A percentile compares a stretch with the other conserved stretches of the same genome.
These are phyloP conservation scores for Cataglyphis livida DNA, from an alignment of 2,888 invertebrate genomes.

Conservation along the genomic window DNA sequence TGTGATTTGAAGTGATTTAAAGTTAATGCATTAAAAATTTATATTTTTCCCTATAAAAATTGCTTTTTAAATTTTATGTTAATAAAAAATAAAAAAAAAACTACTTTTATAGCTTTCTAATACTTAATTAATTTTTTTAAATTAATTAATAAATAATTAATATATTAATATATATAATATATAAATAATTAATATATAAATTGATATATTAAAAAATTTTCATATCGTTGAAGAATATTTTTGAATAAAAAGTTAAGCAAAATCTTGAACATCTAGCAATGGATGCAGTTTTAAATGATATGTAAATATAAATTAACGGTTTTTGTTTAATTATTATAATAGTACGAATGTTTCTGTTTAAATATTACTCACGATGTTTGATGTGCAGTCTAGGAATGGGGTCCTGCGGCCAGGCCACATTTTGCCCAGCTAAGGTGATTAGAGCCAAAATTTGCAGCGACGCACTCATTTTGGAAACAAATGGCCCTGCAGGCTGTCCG, in stretches of 20 bases:
- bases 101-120: background rate
- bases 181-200: no score
- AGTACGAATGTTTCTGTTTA: constrained; percentile 21
- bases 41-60: background rate
- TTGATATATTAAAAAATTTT: background rate
- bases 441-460: constrained; percentile 85
- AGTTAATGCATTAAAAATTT: background rate
- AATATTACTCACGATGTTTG: constrained; percentile 87
- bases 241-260: background rate
- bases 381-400: constrained; percentile 89
- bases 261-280: background rate
- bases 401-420: constrained; percentile 91
- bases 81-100: background rate
- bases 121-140: background rate
- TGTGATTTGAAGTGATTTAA: no score
- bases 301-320: background rate
- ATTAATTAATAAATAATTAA: no score
- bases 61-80: background rate
- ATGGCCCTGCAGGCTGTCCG: constrained; percentile 75
- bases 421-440: constrained; percentile 87
- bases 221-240: background rate
- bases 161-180: no score
- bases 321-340: background rate
- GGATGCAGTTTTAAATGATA: background rate
- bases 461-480: constrained; percentile 80